Percentiles rank a stretch among this genome's conserved stretches.
phyloP scores from a whole-genome alignment of 2,797 vertebrate species.

The Graptemys geographica region DNA sequence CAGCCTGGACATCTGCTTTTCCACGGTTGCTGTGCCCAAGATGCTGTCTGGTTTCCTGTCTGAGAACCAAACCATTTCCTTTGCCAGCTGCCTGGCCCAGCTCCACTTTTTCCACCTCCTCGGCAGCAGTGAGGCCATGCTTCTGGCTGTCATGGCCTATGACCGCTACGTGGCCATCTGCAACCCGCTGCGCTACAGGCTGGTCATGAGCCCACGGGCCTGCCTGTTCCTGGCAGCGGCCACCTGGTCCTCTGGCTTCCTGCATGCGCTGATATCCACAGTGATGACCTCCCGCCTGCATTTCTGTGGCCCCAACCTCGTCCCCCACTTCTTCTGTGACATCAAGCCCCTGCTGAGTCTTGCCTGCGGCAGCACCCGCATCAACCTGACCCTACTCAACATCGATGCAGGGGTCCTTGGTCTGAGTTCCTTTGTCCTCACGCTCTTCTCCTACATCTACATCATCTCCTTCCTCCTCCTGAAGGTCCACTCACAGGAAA shows the following conservation, averaged over 20 bases:
- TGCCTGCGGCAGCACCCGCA: not conserved
- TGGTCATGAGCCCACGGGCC: not conserved
- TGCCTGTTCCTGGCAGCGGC: not conserved
- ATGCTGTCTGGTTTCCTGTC: slow-evolving; percentile 52
- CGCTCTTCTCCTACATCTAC: slow-evolving; percentile 21
- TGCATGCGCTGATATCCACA: not conserved
- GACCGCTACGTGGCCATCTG: not conserved
- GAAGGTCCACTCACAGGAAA: not conserved
- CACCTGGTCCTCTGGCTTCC: not conserved
- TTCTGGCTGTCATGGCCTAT: no score
- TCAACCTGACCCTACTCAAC: slow-evolving; percentile 16
- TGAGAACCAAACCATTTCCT: slow-evolving; percentile 26
- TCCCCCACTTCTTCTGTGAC: not conserved
- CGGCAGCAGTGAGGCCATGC: no score
- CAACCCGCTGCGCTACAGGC: slow-evolving; percentile 16
- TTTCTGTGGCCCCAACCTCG: not conserved
- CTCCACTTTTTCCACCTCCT: no score
- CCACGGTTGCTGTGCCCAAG: slow-evolving; percentile 65
- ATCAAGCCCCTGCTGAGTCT: slow-evolving; percentile 22
- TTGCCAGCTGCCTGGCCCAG: slow-evolving; percentile 35
- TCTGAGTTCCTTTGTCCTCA: not conserved
- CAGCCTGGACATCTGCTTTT: slow-evolving; percentile 68
- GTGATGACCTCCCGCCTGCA: not conserved
- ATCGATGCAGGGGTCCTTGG: slow-evolving; percentile 1
- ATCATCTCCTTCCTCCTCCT: not conserved